These are phyloP conservation scores for Anolis carolinensis DNA, from an alignment of 2,113 vertebrate species.

Conservation along the genomic window DNA sequence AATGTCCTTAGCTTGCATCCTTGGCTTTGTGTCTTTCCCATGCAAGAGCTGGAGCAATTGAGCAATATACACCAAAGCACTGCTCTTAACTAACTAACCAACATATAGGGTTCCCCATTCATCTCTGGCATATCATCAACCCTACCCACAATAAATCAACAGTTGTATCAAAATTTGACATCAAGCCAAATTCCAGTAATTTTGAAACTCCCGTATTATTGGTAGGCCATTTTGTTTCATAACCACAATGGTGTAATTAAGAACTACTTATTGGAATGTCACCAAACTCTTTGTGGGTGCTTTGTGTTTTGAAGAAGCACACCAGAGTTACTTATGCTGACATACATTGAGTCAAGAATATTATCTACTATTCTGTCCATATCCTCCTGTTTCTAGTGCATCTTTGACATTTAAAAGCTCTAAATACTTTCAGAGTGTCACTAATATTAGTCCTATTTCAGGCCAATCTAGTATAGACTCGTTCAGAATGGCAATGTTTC, in stretches of 20 bases:
- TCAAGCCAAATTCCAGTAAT: background rate
- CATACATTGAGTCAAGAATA: background rate
- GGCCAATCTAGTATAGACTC: background rate
- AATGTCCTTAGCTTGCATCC: background rate
- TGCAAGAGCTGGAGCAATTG: background rate
- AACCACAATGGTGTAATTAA: background rate
- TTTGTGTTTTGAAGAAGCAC: background rate
- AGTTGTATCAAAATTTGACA: background rate
- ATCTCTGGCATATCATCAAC: background rate
- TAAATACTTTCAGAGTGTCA: background rate
- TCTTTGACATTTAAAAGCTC: background rate
- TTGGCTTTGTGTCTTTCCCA: background rate
- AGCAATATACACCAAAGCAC: background rate
- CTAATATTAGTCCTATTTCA: background rate
- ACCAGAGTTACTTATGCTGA: background rate
- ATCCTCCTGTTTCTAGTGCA: background rate
- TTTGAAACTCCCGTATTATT: background rate
- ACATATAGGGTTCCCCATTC: background rate
- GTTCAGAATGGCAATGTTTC: background rate
- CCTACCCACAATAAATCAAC: background rate
- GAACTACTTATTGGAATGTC: background rate
- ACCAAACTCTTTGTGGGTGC: background rate
- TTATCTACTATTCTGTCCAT: background rate
- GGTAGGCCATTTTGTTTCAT: background rate
- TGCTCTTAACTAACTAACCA: background rate